Percentiles rank a stretch among this genome's conserved stretches.
phyloP scores from a whole-genome alignment of 2,113 vertebrate species.

The Phalacrocorax pelagicus region DNA sequence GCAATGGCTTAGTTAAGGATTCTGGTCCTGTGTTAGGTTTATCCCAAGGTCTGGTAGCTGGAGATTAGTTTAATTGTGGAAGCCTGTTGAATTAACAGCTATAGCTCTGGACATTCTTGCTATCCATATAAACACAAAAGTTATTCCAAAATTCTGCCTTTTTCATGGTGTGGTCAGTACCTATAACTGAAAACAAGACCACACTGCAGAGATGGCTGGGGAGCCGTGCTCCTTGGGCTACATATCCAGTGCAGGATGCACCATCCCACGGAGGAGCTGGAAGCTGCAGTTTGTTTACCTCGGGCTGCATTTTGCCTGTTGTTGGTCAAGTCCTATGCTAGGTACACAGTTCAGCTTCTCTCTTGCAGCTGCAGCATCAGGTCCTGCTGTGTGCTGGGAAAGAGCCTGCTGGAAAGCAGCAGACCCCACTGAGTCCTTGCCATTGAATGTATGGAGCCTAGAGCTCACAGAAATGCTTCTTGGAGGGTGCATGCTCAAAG shows the following conservation, averaged over 20 bases:
- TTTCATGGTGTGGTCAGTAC: background rate
- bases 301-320: background rate
- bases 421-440: background rate
- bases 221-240: fast-evolving
- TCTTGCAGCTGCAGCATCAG: background rate
- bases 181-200: background rate
- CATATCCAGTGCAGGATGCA: background rate
- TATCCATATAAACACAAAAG: fast-evolving
- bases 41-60: background rate
- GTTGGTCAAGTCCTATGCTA: background rate
- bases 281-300: background rate
- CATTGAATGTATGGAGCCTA: background rate
- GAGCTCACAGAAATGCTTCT: background rate
- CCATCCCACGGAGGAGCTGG: background rate
- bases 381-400: background rate
- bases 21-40: background rate
- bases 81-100: background rate
- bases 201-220: background rate
- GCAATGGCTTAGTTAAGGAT: background rate
- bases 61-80: background rate
- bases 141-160: background rate
- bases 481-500: background rate
- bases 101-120: background rate
- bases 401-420: background rate
- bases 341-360: background rate